A percentile compares a stretch with the other conserved stretches of the same genome.
These are phyloP conservation scores for Morbakka virulenta DNA, from an alignment of 30 jellyfish, hydroid and myxozoan genomes.

Conservation along the genomic window DNA sequence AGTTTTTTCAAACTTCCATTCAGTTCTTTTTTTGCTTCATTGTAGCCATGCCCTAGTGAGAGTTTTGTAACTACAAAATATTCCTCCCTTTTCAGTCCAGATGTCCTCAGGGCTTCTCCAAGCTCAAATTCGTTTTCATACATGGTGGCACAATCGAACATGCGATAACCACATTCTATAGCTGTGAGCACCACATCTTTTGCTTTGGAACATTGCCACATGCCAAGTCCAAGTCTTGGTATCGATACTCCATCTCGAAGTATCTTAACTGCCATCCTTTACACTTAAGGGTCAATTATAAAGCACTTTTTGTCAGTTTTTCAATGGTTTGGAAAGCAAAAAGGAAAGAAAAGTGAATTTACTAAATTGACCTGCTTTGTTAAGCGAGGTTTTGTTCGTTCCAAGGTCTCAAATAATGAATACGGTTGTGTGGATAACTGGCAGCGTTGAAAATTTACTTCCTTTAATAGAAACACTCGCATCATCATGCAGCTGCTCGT, in stretches of 20 bases:
- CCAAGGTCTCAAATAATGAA: too few species aligned
- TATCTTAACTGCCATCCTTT: neutral
- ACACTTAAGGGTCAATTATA: too few species aligned
- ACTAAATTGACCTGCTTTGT: too few species aligned
- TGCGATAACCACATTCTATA: slow-evolving; percentile 70
- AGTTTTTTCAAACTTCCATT: slow-evolving; percentile 54
- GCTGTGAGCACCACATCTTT: slow-evolving; percentile 50
- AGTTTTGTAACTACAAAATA: slow-evolving; percentile 89
- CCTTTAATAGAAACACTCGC: too few species aligned
- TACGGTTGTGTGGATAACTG: too few species aligned
- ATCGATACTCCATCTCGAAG: slow-evolving; percentile 37
- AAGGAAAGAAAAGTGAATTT: too few species aligned
- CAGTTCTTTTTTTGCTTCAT: slow-evolving; percentile 55
- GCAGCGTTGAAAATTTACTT: too few species aligned
- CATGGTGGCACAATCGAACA: slow-evolving; percentile 79
- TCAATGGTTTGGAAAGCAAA: too few species aligned
- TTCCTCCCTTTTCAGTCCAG: slow-evolving; percentile 65
- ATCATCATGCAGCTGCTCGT: too few species aligned
- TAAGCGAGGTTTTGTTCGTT: too few species aligned
- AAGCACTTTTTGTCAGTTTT: too few species aligned
- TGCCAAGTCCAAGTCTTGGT: slow-evolving; percentile 72
- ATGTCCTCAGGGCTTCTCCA: slow-evolving; percentile 73
- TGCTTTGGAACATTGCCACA: slow-evolving; percentile 25
- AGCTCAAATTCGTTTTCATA: slow-evolving; percentile 76
- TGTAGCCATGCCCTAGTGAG: slow-evolving; percentile 53